A percentile compares a stretch with the other conserved stretches of the same genome.
Evolutionary conservation across 2,113 vertebrate species (phyloP).

Genomic region (Oxygymnocypris stewartii): DNA sequence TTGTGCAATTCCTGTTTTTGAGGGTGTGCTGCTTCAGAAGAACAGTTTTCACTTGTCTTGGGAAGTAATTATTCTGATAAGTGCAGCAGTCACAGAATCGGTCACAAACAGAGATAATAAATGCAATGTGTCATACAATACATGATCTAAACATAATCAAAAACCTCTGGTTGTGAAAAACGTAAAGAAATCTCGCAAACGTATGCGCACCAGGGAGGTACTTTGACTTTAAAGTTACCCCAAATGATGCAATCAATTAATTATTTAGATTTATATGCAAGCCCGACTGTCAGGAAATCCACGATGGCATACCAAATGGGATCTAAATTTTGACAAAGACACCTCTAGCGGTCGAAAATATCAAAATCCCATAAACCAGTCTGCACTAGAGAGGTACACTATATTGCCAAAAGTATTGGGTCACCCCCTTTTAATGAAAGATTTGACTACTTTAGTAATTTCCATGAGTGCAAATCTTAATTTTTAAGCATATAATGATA

Average conservation of each 20-base stretch:
- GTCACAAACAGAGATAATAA: not conserved
- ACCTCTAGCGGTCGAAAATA: not conserved
- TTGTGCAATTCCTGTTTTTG: not conserved
- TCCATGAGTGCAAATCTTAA: no score
- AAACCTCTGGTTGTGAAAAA: not conserved
- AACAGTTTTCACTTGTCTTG: not conserved
- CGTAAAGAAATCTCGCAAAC: not conserved
- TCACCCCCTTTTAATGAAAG: no score
- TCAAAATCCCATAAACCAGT: not conserved
- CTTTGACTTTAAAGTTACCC: not conserved
- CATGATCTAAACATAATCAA: not conserved
- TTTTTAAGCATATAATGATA: no score
- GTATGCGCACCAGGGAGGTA: not conserved
- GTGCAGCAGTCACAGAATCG: not conserved
- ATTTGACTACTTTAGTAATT: no score
- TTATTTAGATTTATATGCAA: not conserved
- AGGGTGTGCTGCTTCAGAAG: not conserved
- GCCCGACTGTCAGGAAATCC: not conserved
- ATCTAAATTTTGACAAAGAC: not conserved
- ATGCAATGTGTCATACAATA: not conserved
- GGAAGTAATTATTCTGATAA: conserved; percentile 9
- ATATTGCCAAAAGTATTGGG: no score
- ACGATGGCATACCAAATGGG: not conserved
- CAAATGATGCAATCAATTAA: not conserved
- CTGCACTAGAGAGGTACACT: not conserved